phyloP scores from a whole-genome alignment of 2,113 vertebrate genomes.

The Ancistrus triradiatus region DNA sequence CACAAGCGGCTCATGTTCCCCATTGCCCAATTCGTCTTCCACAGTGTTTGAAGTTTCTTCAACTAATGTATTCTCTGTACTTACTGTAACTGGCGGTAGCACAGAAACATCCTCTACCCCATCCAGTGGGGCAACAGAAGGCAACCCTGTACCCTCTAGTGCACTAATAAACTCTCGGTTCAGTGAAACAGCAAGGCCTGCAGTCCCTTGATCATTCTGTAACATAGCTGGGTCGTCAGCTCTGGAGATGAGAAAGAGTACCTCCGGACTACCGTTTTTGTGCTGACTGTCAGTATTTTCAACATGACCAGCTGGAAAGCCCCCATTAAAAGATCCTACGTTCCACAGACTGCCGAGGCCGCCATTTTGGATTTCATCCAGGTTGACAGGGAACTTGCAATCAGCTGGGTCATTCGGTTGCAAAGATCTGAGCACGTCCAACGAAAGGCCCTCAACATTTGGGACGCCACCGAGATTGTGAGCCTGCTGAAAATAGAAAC shows the following conservation, averaged over 20 bases:
- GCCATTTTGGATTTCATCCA: conserved; percentile 30
- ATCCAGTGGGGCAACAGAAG: conserved; percentile 58
- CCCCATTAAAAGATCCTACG: conserved; percentile 37
- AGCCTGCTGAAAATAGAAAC: conserved; percentile 35
- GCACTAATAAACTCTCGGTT: conserved; percentile 61
- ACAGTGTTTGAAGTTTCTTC: conserved; percentile 10
- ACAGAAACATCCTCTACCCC: conserved; percentile 51
- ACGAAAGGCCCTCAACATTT: conserved; percentile 12
- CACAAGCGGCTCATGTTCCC: conserved; percentile 13
- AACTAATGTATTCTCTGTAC: conserved; percentile 41
- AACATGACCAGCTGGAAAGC: conserved; percentile 25
- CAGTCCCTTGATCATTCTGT: conserved; percentile 19
- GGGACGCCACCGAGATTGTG: conserved; percentile 48
- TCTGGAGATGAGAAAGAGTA: conserved; percentile 54
- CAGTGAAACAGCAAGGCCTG: conserved; percentile 41
- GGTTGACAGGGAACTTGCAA: conserved; percentile 27
- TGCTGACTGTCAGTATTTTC: conserved; percentile 27
- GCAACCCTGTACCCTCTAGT: conserved; percentile 61
- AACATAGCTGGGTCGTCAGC: conserved; percentile 39
- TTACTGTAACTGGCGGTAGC: conserved; percentile 56
- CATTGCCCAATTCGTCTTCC: conserved; percentile 32
- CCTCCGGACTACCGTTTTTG: conserved; percentile 38
- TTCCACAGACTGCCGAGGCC: conserved; percentile 26
- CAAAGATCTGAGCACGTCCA: conserved; percentile 31
- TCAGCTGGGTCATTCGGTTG: conserved; percentile 32